Evolutionary conservation across 2,888 invertebrate genomes (phyloP).

Genomic region (Onthophagus sagittarius): DNA sequence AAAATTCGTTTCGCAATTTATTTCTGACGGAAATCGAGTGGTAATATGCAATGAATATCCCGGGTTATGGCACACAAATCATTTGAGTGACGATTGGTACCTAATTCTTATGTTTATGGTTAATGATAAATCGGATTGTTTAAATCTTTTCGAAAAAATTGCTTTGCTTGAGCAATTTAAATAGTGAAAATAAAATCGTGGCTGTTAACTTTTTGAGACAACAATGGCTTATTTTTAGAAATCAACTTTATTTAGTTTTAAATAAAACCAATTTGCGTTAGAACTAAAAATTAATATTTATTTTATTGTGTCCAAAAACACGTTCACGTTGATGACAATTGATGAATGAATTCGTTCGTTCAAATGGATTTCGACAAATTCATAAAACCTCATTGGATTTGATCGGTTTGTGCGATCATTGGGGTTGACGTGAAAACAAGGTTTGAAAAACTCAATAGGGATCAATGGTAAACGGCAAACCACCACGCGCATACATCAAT

Average conservation of each 20-base stretch:
- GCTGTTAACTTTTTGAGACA: background rate
- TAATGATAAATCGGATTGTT: background rate
- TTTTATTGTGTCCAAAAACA: no score
- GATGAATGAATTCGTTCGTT: no score
- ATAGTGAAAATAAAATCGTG: background rate
- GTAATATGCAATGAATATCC: background rate
- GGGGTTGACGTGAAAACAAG: no score
- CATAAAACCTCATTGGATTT: no score
- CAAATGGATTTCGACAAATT: no score
- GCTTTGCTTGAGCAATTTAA: background rate
- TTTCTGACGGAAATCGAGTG: background rate
- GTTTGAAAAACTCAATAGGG: no score
- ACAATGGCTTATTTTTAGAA: background rate
- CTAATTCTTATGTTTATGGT: background rate
- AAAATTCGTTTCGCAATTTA: background rate
- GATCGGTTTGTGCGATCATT: no score
- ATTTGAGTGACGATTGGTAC: background rate
- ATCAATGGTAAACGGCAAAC: no score
- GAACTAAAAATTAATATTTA: no score
- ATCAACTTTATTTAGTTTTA: background rate
- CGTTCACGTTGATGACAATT: no score
- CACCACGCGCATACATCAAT: no score
- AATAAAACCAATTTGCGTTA: background rate
- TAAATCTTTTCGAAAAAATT: background rate
- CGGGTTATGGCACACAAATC: background rate